Evolutionary conservation across 2,888 invertebrate genomes (phyloP), one percentile per base, ranked within the genome.

Genomic region (Malthinus flaveolus): DNA sequence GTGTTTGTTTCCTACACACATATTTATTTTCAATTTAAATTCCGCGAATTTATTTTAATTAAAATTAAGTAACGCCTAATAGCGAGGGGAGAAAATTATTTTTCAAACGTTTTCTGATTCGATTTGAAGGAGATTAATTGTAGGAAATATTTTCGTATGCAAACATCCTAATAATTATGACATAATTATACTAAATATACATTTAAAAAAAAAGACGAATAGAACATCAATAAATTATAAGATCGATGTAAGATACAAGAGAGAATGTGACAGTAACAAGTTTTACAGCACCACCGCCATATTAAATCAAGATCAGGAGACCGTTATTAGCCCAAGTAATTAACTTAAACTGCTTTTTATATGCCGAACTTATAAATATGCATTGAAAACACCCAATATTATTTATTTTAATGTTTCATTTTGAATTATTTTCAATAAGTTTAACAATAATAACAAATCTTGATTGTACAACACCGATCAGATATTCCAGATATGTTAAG

Each of bases 321-420:
- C 62, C 65, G 68, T 68, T 68, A 66, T 66, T 68, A 66, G 64
- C 63, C 59, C 62, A 56, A 64, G 64, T 65, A 68, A 68, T 68
- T 68, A 68, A 68, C 66, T 61, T 61, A 66, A 66, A 66, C 62
- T 62, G 62, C 64, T 65, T 67, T 67, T 67, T 62, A 63, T 62
- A 52, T 52, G 53, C 66, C 61, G 55, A 56, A 61, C 56, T 65
- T 61, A 67, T 67, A 65, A 66, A 67, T 67, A 67, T 67, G 63
- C 55, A 65, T 67, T 57, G n/a, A 51, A 50, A 23, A 53, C 45
- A 42, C 34, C 44, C 49, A 33, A 23, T 23, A 23, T 23, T 23
- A 2, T 23, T 23, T 23, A 23, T 23, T 23, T 23, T 5, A 23
- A 23, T 23, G 5, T 5, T 23, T 23, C 23, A 23, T 3, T 23